These are phyloP conservation scores for Archocentrus centrarchus DNA, from an alignment of 2,113 vertebrate genomes.

Conservation along the genomic window DNA sequence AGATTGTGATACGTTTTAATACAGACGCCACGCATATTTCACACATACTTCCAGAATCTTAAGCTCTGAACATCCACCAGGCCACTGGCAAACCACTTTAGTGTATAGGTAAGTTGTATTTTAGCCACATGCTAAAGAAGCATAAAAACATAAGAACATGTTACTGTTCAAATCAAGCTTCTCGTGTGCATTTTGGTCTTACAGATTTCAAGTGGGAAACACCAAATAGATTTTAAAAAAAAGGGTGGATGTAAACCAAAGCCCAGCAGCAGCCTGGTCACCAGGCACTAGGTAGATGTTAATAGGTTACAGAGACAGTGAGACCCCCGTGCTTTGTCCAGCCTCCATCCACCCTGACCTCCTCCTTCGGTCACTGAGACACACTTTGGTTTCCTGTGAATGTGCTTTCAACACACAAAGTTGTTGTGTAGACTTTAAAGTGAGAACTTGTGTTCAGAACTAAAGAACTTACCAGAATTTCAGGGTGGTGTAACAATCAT, in stretches of 20 bases:
- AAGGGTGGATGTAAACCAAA: too few relatives aligned
- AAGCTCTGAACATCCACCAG: neutral
- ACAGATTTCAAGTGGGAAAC: neutral
- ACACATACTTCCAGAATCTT: neutral
- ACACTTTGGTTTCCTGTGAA: neutral
- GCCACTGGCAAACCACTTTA: neutral
- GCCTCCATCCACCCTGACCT: neutral
- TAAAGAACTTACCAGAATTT: neutral
- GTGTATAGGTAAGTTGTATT: neutral
- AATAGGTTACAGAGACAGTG: too few relatives aligned
- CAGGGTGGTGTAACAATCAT: conserved; percentile 16
- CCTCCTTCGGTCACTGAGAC: neutral
- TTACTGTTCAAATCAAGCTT: neutral
- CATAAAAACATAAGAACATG: neutral
- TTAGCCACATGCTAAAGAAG: neutral
- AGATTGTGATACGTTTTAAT: neutral
- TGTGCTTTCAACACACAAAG: neutral
- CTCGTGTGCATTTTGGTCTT: neutral
- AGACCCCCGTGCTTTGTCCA: neutral
- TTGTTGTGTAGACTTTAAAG: neutral
- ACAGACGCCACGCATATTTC: neutral
- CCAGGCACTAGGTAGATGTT: too few relatives aligned
- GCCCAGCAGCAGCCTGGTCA: too few relatives aligned
- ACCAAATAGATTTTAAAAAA: too few relatives aligned
- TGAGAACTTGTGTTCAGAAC: neutral